Evolutionary conservation across 2,797 vertebrate genomes (phyloP).

Genomic region (Melanotaenia maccullochi): DNA sequence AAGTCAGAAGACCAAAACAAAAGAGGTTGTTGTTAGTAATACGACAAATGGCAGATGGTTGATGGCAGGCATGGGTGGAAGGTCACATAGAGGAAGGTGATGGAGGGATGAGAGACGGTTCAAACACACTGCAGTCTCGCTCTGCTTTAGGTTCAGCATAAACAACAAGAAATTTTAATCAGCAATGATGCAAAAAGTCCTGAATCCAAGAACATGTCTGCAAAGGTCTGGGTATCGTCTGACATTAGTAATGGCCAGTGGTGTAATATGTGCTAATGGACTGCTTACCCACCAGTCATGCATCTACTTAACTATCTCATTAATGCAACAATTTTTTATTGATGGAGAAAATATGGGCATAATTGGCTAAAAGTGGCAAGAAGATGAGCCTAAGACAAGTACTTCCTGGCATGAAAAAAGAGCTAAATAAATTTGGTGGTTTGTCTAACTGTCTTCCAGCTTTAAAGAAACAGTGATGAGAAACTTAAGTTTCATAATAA

Average conservation of each 20-base stretch:
- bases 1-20: slow-evolving; percentile 80
- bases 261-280: slow-evolving; percentile 39
- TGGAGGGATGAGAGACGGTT: slow-evolving; percentile 37
- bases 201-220: slow-evolving; percentile 41
- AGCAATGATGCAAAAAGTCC: slow-evolving; percentile 28
- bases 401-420: not conserved
- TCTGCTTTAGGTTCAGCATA: slow-evolving; percentile 32
- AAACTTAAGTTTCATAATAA: not conserved
- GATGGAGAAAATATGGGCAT: not conserved
- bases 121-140: slow-evolving; percentile 33
- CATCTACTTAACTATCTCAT: slow-evolving; percentile 3
- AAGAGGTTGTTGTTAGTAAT: slow-evolving; percentile 81
- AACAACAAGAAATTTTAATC: slow-evolving; percentile 22
- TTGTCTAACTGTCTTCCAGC: not conserved
- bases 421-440: not conserved
- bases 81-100: slow-evolving; percentile 34
- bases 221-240: slow-evolving; percentile 27
- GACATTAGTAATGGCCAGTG: slow-evolving; percentile 54
- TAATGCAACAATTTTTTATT: slow-evolving; percentile 11
- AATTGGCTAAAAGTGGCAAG: not conserved
- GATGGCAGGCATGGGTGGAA: slow-evolving; percentile 67
- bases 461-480: not conserved
- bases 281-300: not conserved
- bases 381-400: not conserved
- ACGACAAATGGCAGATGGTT: slow-evolving; percentile 79